Conservation (phyloP, 2,113 vertebrate species). For the Grantiella picta region DNA sequence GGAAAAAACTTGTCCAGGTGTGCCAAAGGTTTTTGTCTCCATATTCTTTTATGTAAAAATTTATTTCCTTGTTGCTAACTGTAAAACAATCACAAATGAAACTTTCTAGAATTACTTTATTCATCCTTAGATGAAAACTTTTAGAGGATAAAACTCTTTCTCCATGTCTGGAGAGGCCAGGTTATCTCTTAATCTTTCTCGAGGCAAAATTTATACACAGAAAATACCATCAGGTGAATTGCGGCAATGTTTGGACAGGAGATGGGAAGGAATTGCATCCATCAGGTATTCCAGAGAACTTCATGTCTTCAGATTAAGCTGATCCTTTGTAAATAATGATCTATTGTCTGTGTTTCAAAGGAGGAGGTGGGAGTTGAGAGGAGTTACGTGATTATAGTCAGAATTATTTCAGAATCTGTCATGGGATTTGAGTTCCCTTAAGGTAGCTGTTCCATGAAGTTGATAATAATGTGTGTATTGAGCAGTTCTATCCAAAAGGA, state of each 20-base stretch:
- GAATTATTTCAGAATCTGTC: neutral
- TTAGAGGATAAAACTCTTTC: neutral
- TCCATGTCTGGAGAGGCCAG: neutral
- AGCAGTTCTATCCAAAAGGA: neutral
- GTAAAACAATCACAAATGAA: neutral
- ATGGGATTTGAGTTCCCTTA: neutral
- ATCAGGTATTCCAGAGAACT: neutral
- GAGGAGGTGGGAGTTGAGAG: neutral
- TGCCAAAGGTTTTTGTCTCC: neutral
- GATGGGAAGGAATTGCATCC: neutral
- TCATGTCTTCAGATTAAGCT: neutral
- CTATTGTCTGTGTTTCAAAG: neutral
- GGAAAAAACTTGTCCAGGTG: neutral
- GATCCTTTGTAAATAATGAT: neutral
- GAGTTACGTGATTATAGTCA: neutral
- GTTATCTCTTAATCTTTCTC: neutral
- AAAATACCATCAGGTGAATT: neutral
- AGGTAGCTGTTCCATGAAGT: neutral
- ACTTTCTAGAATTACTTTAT: neutral
- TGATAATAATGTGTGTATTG: neutral
- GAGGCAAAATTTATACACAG: accelerated
- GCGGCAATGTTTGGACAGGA: neutral
- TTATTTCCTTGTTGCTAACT: neutral
- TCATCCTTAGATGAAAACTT: neutral
- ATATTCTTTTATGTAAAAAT: neutral